Evolutionary conservation across 2,113 vertebrate species (phyloP).

Genomic region (Xenotilapia caudafasciata): DNA sequence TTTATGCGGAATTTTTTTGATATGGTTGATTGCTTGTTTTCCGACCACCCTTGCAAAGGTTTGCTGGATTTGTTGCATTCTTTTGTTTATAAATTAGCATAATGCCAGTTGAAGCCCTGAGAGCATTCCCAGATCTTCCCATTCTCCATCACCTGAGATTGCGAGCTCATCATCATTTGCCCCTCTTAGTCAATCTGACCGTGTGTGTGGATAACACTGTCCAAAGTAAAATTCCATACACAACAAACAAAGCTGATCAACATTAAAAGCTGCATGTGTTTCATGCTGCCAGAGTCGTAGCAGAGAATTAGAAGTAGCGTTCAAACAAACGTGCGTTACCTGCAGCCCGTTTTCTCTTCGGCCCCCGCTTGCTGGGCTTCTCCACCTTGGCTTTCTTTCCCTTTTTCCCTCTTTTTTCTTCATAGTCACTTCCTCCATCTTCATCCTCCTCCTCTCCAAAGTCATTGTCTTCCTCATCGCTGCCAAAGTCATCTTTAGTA

Average conservation of each 20-base stretch:
- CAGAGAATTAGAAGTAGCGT: not conserved
- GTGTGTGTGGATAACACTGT: not conserved
- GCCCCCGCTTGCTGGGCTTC: slow-evolving; percentile 74
- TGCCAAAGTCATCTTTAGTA: slow-evolving; percentile 81
- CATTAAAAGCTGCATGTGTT: not conserved
- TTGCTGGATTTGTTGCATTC: not conserved
- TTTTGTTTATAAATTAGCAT: not conserved
- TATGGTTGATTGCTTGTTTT: not conserved
- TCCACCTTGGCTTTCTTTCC: slow-evolving; percentile 80
- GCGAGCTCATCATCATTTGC: not conserved
- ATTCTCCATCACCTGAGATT: not conserved
- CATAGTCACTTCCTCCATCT: slow-evolving; percentile 82
- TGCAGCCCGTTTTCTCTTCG: slow-evolving; percentile 82
- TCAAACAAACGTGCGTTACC: slow-evolving; percentile 52
- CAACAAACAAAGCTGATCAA: not conserved
- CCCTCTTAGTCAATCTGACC: not conserved
- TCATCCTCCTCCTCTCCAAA: slow-evolving; percentile 78
- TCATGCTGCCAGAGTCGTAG: not conserved
- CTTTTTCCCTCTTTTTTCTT: slow-evolving; percentile 85
- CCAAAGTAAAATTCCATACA: not conserved
- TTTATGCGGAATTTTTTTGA: not conserved
- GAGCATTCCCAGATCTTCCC: not conserved
- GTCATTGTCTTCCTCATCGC: slow-evolving; percentile 79
- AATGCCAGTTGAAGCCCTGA: not conserved
- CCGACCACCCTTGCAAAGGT: not conserved